Evolutionary conservation across 2,113 vertebrate genomes (phyloP).

Genomic region (Scortum barcoo): DNA sequence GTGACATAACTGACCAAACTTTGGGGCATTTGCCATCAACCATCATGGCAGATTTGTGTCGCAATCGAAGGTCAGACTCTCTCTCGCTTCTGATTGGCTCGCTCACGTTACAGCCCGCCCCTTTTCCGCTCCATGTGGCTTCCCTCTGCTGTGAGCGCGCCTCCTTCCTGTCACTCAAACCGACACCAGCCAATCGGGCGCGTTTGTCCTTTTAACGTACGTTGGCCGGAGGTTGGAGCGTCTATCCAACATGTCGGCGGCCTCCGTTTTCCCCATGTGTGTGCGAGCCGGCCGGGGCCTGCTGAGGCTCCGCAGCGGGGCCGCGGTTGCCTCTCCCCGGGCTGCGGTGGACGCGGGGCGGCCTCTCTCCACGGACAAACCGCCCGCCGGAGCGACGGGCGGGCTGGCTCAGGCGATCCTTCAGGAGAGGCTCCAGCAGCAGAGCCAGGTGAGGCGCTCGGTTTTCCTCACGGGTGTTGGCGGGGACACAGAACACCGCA

Average conservation of each 20-base stretch:
- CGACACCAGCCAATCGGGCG: constrained; percentile 66
- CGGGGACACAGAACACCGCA: neutral
- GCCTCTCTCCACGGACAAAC: constrained; percentile 65
- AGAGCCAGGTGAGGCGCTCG: constrained; percentile 77
- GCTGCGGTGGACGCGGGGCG: constrained; percentile 45
- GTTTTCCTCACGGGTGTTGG: accelerated
- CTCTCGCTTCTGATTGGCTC: constrained; percentile 59
- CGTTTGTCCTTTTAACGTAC: constrained; percentile 77
- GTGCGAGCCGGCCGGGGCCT: constrained; percentile 81
- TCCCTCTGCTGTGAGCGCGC: neutral
- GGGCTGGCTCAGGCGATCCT: constrained; percentile 85
- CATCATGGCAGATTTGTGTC: constrained; percentile 36
- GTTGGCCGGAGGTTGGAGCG: constrained; percentile 54
- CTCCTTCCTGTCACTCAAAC: constrained; percentile 40
- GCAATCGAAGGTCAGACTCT: constrained; percentile 72
- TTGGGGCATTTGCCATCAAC: constrained; percentile 48
- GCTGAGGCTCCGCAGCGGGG: constrained; percentile 62
- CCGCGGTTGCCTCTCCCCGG: neutral
- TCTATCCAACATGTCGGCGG: constrained; percentile 84
- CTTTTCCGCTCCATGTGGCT: accelerated
- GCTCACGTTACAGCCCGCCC: accelerated
- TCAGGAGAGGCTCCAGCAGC: constrained; percentile 81
- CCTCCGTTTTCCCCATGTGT: constrained; percentile 85
- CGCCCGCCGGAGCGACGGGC: constrained; percentile 54
- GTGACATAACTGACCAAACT: constrained; percentile 1